Base-by-base conservation (phyloP, 2,888 invertebrate species). In the Phasia obesa region DNA sequence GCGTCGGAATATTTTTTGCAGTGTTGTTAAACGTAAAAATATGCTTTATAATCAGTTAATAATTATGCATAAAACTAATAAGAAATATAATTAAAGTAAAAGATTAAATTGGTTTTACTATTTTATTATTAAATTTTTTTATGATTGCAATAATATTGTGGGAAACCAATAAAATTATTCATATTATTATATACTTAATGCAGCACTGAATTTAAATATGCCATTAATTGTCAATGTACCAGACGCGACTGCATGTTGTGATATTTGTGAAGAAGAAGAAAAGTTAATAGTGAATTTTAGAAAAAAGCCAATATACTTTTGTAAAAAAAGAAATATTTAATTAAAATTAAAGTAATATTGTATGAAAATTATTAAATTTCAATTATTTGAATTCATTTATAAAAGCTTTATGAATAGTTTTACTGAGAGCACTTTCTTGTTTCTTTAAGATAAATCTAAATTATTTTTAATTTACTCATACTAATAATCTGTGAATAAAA, bases 11-110 rank as follows among this genome's bases (percentile, higher is more conserved):
- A 15, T 11, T 27, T 15, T 27, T 6, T 17, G 0, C 7, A 83
- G 83, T 79, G 79, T 69, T 83, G 83, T 19, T 27, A 65, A 83
- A 59, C 75, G 75, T 25, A 31, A 11, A 21, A 47, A 17, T 47
- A 47, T 47, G 9, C 6, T 2, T 1, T 17, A 17, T 17, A 2
- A 42, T 1, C 2, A 11, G n/a, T 15, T 42, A 42, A 42, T 13
- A 42, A n/a, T 13, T 42, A 42, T 15, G 15, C n/a, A n/a, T n/a
- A 42, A 42, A 35, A n/a, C n/a, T 11, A 35, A 35, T 4, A 35
- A 35, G 35, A 35, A 11, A 4, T 35, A 2, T 2, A 35, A 35
- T 11, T 11, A 35, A 11, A 11, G 11, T 11, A 35, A 1, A 11
- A 11, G 11, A 35, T 11, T 11, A 35, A 35, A 2, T 11, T 35